Percentiles rank a stretch among this genome's conserved stretches.
Conservation (phyloP, 2,113 vertebrate genomes). For the Hiodon tergisus region DNA sequence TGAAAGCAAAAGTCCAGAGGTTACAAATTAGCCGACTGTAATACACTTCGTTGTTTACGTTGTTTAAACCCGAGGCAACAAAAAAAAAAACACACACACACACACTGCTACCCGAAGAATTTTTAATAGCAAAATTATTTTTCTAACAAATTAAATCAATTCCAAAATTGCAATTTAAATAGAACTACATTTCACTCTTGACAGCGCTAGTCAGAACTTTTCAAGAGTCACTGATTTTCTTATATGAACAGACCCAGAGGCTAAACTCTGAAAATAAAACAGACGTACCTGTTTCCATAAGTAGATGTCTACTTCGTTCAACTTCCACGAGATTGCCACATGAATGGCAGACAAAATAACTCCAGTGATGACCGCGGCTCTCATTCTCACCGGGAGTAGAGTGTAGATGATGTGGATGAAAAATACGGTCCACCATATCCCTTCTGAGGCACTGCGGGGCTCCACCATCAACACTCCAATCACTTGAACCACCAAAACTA, state of each 20-base stretch:
- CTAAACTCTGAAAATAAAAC: neutral
- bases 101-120: too few relatives aligned
- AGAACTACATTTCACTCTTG: too few relatives aligned
- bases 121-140: too few relatives aligned
- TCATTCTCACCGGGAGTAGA: slow-evolving; percentile 89
- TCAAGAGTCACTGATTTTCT: too few relatives aligned
- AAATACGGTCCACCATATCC: slow-evolving; percentile 98
- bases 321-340: slow-evolving; percentile 76
- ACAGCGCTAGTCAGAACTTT: too few relatives aligned
- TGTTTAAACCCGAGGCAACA: too few relatives aligned
- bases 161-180: too few relatives aligned
- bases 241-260: neutral
- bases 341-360: slow-evolving; percentile 81
- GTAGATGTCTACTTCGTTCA: slow-evolving; percentile 79
- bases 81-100: too few relatives aligned
- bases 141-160: too few relatives aligned
- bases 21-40: too few relatives aligned
- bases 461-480: slow-evolving; percentile 77
- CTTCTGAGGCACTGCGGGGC: slow-evolving; percentile 89
- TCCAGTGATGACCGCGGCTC: slow-evolving; percentile 89
- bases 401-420: slow-evolving; percentile 98
- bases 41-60: too few relatives aligned
- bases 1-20: too few relatives aligned
- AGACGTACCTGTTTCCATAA: slow-evolving; percentile 86
- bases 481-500: slow-evolving; percentile 84